Evolutionary conservation across 2,113 vertebrate species (phyloP), one percentile per base, ranked within the genome.

Genomic region (Lethenteron reissneri): DNA sequence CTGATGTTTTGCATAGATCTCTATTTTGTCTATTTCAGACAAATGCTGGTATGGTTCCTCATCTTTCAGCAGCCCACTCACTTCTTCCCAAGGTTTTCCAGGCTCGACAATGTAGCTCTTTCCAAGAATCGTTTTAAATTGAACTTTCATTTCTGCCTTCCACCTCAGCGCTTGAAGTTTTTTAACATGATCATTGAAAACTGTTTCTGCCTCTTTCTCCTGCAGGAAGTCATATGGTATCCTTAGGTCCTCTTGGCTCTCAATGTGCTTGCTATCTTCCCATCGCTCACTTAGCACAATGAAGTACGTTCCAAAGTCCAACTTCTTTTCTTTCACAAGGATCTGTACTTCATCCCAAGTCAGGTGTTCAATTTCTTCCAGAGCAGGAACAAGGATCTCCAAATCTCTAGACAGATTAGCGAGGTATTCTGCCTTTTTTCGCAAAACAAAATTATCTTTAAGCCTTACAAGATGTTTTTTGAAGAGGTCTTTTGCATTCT

Each of bases 61-160:
- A 15, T 86, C 92, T 90, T 96, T 95, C 57, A 97, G 92, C 79
- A 95, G 97, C 77, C 89, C 95, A 0, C 92, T 81, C 0, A 91
- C 92, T 64, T 99, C 94, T 71, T 99, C 94, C 91, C 90, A 97
- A 1, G 91, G 89, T 62, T 95, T 97, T 0, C 92, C 94, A 0
- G 92, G 88, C 1, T 89, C 94, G 74, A 99, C 83, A 77, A 95
- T 95, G 3, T 83, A 89, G 1, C 92, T 96, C 0, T 80, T 81
- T 74, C 83, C 85, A 76, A 99, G 78, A 76, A 84, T 92, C 58
- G 88, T 88, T 58, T 90, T 92, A 77, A 99, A 95, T 0, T 88
- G 85, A 74, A 83, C 77, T 25, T 86, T 76, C 85, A 95, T 86
- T 74, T 95, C 91, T 0, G 83, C 84, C 19, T 87, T 81, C 62